Conservation (phyloP, 2,113 vertebrate species). For the Etia nguti region DNA sequence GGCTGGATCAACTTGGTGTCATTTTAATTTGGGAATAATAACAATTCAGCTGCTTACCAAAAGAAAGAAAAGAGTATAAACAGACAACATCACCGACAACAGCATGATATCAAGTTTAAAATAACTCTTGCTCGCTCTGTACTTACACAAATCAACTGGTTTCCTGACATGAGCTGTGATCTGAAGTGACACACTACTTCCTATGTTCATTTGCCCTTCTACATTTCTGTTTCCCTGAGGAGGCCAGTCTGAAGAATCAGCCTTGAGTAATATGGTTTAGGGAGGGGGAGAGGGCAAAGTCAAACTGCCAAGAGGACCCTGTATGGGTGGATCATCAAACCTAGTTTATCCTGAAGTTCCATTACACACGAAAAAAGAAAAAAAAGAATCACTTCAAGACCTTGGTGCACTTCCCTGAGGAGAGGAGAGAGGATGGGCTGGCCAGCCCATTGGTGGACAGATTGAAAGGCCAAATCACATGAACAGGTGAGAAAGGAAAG, state of each 20-base stretch:
- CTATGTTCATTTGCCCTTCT: conserved; percentile 17
- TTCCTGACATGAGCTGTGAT: neutral
- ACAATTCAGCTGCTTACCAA: neutral
- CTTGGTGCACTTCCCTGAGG: conserved; percentile 31
- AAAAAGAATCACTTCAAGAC: conserved; percentile 30
- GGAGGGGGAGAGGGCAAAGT: neutral
- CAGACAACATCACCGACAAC: neutral
- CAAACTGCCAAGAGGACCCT: neutral
- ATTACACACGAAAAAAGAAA: conserved; percentile 7
- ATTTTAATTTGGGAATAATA: neutral
- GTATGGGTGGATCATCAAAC: conserved; percentile 45
- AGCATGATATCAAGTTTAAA: neutral
- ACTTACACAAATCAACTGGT: neutral
- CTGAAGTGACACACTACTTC: conserved; percentile 35
- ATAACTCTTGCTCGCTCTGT: neutral
- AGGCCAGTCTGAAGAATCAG: neutral
- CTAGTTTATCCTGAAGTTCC: conserved; percentile 57
- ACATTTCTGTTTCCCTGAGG: neutral
- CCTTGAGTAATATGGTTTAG: conserved; percentile 45
- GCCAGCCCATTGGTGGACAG: neutral
- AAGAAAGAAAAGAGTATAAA: neutral
- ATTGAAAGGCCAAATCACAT: conserved; percentile 33
- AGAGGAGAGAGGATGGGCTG: neutral
- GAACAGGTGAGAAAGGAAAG: neutral
- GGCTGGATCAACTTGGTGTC: neutral